Evolutionary conservation across 2,888 invertebrate species (phyloP).

Genomic region (Hanleya hanleyi): DNA sequence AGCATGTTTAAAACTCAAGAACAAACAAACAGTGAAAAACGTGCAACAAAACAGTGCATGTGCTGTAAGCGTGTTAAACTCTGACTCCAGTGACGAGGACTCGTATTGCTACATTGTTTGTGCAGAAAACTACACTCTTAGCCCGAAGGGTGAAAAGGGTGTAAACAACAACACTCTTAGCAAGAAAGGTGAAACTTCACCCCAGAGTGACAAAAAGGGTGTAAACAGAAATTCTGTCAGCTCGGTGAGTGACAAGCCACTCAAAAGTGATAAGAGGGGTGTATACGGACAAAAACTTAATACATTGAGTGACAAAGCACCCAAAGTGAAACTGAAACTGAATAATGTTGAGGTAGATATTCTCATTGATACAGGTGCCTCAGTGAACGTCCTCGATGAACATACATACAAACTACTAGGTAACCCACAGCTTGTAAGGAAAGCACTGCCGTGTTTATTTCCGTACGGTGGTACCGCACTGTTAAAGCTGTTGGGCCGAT

Average conservation of each 20-base stretch:
- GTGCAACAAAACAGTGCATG: neutral
- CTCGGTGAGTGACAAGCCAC: no score
- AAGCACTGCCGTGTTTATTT: no score
- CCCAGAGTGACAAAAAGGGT: no score
- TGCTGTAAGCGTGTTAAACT: neutral
- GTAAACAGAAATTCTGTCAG: no score
- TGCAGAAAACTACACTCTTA: no score
- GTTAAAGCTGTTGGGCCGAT: neutral
- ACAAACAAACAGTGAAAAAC: neutral
- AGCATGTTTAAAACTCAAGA: neutral
- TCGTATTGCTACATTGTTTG: neutral
- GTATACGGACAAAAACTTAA: no score
- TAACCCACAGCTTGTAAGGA: no score
- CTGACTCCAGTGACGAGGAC: neutral
- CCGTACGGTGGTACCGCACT: neutral
- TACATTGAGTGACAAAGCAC: no score
- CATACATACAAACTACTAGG: no score
- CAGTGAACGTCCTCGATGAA: neutral
- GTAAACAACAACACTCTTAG: neutral
- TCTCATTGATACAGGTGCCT: neutral
- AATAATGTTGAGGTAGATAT: neutral
- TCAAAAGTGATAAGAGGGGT: no score
- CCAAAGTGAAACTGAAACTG: neutral
- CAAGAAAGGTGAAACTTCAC: neutral
- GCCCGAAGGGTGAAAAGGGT: no score